Conservation (phyloP, 2,888 invertebrate species). For the Leistus spinibarbis region DNA sequence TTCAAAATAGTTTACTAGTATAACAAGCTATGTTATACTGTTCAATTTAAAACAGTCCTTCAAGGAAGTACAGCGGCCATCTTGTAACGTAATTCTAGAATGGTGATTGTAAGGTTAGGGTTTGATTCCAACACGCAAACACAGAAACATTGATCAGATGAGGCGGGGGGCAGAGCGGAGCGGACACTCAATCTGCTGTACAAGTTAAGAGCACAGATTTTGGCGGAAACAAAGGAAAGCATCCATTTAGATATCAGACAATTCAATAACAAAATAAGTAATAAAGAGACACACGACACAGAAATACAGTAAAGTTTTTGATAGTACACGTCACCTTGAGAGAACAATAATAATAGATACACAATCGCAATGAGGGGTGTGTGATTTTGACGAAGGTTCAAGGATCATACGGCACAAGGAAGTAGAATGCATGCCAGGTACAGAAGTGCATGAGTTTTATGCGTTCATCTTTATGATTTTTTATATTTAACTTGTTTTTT, state of each 20-base stretch:
- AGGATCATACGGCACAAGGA: neutral
- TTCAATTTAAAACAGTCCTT: neutral
- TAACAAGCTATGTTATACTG: too few species aligned
- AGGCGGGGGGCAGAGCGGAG: neutral
- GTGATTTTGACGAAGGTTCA: constrained; percentile 2
- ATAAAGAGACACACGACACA: constrained; percentile 25
- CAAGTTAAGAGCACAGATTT: constrained; percentile 39
- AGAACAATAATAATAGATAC: constrained; percentile 46
- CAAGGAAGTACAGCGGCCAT: neutral
- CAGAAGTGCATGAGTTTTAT: constrained; percentile 8
- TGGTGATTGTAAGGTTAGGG: neutral
- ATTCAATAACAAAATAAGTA: neutral
- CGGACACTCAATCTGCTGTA: constrained; percentile 32
- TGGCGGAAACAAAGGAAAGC: constrained; percentile 32
- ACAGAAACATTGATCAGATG: neutral
- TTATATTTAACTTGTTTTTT: neutral
- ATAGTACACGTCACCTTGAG: constrained; percentile 72
- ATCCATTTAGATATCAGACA: constrained; percentile 21
- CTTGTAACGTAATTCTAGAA: neutral
- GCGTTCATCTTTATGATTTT: neutral
- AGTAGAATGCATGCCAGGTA: neutral
- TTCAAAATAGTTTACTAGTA: too few species aligned
- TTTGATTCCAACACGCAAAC: neutral
- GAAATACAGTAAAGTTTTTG: constrained; percentile 62
- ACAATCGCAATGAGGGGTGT: constrained; percentile 44